A percentile compares a stretch with the other conserved stretches of the same genome.
Evolutionary conservation across 30 jellyfish, hydroid and myxozoan genomes (phyloP).

Genomic region (Aurelia sp.): DNA sequence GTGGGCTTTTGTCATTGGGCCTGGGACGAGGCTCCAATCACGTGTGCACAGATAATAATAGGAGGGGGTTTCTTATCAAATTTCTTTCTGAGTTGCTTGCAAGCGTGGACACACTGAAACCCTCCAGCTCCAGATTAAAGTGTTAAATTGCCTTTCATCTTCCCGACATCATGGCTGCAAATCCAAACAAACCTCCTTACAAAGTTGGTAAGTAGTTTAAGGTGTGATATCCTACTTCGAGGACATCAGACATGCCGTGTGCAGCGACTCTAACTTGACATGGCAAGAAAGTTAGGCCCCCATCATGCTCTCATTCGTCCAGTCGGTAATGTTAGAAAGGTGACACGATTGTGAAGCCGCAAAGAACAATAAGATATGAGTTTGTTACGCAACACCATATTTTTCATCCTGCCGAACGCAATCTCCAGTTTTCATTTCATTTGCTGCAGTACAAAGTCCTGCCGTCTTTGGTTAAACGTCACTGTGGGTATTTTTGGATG

Average conservation of each 20-base stretch:
- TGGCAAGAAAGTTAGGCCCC: no score
- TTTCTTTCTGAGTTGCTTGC: not conserved
- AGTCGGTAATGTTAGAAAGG: no score
- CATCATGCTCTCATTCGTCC: no score
- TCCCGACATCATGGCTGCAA: conserved; percentile 59
- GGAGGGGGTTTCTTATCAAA: not conserved
- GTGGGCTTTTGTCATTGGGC: no score
- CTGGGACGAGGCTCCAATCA: not conserved
- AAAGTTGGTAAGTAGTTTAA: conserved; percentile 84
- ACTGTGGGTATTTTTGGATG: no score
- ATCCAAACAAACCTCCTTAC: conserved; percentile 81
- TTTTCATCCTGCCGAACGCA: no score
- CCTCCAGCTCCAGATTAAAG: not conserved
- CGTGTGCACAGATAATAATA: not conserved
- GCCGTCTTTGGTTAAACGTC: no score
- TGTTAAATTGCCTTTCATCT: not conserved
- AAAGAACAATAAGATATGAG: no score
- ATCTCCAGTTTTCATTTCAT: no score
- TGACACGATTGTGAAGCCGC: no score
- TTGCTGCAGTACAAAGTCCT: no score
- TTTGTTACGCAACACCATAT: no score
- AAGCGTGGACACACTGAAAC: not conserved
- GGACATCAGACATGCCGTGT: not conserved
- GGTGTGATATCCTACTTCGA: not conserved
- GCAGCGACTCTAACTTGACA: not conserved